phyloP scores from a whole-genome alignment of 2,113 vertebrate genomes.

The Nycticryphes semicollaris region DNA sequence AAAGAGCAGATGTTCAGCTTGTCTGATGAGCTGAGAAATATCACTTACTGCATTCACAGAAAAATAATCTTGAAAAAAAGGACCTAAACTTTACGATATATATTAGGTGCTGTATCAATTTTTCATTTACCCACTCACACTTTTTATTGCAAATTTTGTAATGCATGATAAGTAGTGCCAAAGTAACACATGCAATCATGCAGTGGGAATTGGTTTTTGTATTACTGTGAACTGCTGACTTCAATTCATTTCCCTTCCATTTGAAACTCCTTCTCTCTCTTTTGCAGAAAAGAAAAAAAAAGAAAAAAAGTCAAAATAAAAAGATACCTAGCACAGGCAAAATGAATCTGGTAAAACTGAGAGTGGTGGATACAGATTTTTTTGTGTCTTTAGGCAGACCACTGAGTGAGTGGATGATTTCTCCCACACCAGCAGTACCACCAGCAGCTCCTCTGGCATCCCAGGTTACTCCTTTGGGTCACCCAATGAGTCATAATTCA shows the following conservation, averaged over 20 bases:
- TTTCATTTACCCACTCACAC: not conserved
- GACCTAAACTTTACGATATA: not conserved
- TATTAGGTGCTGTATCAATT: not conserved
- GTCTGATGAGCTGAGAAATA: constrained; percentile 46
- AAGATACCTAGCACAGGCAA: not conserved
- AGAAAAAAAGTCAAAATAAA: not conserved
- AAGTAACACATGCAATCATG: not conserved
- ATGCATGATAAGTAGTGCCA: not conserved
- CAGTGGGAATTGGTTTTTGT: not conserved
- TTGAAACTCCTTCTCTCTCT: not conserved
- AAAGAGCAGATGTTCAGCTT: constrained; percentile 52
- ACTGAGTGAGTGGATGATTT: not conserved
- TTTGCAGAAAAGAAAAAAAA: too few relatives aligned
- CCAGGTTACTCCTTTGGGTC: not conserved
- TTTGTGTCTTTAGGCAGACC: not conserved
- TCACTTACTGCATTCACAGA: not conserved
- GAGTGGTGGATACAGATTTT: not conserved
- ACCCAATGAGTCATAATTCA: not conserved
- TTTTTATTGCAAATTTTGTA: constrained; percentile 4
- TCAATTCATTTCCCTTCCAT: not conserved
- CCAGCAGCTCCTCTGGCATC: not conserved
- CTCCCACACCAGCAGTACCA: not conserved
- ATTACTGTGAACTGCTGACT: not conserved
- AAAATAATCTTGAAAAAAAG: not conserved
- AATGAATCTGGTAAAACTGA: not conserved